Conservation (phyloP, 1,140 invertebrate species). For the Pogonognathellus flavescens region DNA sequence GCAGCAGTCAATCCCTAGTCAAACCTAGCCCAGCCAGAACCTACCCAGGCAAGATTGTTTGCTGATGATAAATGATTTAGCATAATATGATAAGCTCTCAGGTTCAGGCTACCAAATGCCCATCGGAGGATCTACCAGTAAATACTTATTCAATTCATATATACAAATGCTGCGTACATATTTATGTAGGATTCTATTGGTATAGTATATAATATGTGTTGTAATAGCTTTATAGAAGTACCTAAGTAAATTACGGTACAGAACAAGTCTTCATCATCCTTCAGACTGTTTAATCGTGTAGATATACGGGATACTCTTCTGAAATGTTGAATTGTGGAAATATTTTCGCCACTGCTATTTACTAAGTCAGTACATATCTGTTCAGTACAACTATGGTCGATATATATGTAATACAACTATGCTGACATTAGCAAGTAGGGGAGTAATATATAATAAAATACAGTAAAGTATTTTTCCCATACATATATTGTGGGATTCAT, state of each 20-base stretch:
- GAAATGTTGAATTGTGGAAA: too few species aligned
- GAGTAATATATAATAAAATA: constrained; percentile 22
- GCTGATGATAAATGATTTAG: constrained; percentile 51
- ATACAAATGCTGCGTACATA: too few species aligned
- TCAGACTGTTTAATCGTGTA: too few species aligned
- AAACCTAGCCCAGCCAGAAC: neutral
- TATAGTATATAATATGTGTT: too few species aligned
- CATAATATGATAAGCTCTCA: constrained; percentile 38
- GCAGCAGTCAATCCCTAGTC: neutral
- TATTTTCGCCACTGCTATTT: neutral
- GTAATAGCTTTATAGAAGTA: too few species aligned
- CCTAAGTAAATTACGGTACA: constrained; percentile 18
- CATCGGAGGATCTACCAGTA: neutral
- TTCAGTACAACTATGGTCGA: neutral
- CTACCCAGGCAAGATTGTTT: constrained; percentile 1
- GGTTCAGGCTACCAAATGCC: neutral
- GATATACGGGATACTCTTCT: too few species aligned
- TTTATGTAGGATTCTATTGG: too few species aligned
- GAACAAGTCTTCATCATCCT: constrained; percentile 11
- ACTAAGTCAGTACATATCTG: neutral
- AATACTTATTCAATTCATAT: too few species aligned
- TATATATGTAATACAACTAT: neutral
- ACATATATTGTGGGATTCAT: too few species aligned
- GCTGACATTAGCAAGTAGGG: constrained; percentile 11
- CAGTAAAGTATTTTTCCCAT: neutral